These are phyloP conservation scores for Drosophila recens DNA, from an alignment of 2,888 invertebrate genomes.

Conservation along the genomic window DNA sequence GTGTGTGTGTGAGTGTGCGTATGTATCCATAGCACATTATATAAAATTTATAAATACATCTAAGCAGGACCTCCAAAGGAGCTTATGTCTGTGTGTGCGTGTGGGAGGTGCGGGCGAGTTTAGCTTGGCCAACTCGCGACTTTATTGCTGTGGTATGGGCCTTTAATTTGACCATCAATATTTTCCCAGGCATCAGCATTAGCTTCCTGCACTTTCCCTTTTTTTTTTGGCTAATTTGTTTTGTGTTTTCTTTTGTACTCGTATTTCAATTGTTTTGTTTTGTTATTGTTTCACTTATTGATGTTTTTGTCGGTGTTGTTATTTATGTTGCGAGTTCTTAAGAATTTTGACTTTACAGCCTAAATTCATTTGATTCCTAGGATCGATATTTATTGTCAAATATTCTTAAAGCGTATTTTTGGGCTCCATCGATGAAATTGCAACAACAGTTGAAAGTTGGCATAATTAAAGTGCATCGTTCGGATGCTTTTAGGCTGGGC, in stretches of 20 bases:
- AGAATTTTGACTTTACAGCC: conserved; percentile 37
- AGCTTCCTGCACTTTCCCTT: conserved; percentile 28
- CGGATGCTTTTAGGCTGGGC: conserved; percentile 4
- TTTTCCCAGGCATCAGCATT: conserved; percentile 57
- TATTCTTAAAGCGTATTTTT: conserved; percentile 11
- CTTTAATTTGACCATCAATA: conserved; percentile 76
- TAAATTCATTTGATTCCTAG: conserved; percentile 10
- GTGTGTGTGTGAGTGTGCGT: conserved; percentile 27
- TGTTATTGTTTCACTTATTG: neutral
- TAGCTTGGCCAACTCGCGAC: conserved; percentile 50
- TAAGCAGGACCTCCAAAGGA: conserved; percentile 59
- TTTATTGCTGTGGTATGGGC: conserved; percentile 77
- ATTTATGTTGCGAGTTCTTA: conserved; percentile 8
- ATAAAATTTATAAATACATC: conserved; percentile 78
- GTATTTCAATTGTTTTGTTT: conserved; percentile 41
- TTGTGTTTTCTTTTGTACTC: conserved; percentile 46
- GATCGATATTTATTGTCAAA: conserved; percentile 17
- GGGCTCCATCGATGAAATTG: neutral
- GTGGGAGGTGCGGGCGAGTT: conserved; percentile 34
- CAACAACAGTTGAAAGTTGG: neutral
- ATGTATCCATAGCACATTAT: conserved; percentile 64
- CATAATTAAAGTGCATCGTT: conserved; percentile 16
- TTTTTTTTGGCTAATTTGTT: conserved; percentile 62
- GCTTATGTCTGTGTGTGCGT: conserved; percentile 15
- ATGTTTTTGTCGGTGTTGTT: conserved; percentile 4